phyloP scores from a whole-genome alignment of 2,797 vertebrate genomes.

The Silurus lanzhouensis region DNA sequence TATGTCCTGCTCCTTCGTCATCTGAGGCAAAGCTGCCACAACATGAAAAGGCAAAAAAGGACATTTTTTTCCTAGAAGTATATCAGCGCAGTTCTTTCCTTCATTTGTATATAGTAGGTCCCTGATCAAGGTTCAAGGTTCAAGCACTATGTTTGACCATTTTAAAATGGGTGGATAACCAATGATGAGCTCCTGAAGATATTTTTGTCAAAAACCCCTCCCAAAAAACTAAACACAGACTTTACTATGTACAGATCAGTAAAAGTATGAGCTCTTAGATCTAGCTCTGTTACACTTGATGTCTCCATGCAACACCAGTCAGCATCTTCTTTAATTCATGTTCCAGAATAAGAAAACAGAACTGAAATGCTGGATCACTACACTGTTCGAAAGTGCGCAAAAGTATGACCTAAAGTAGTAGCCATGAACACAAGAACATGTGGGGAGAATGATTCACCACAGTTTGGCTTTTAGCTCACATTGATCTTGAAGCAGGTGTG shows the following conservation, averaged over 20 bases:
- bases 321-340: slow-evolving; percentile 38
- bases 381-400: slow-evolving; percentile 26
- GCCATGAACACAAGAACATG: neutral
- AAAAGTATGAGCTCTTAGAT: slow-evolving; percentile 24
- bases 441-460: neutral
- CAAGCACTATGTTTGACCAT: slow-evolving; percentile 48
- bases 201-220: slow-evolving; percentile 40
- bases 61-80: slow-evolving; percentile 41
- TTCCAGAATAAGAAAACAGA: slow-evolving; percentile 33
- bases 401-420: slow-evolving; percentile 22
- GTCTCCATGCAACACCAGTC: slow-evolving; percentile 52
- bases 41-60: slow-evolving; percentile 37
- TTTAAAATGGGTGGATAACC: slow-evolving; percentile 56
- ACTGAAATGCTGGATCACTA: slow-evolving; percentile 16
- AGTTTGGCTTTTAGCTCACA: slow-evolving; percentile 32
- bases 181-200: slow-evolving; percentile 47
- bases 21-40: slow-evolving; percentile 40
- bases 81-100: slow-evolving; percentile 43
- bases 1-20: slow-evolving; percentile 48
- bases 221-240: slow-evolving; percentile 24
- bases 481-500: slow-evolving; percentile 5
- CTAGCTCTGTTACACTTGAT: slow-evolving; percentile 45
- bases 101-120: slow-evolving; percentile 46
- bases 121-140: slow-evolving; percentile 45
- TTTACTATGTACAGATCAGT: slow-evolving; percentile 43